These are phyloP conservation scores for Babylonia areolata DNA, from an alignment of 1,140 invertebrate species.

Conservation along the genomic window DNA sequence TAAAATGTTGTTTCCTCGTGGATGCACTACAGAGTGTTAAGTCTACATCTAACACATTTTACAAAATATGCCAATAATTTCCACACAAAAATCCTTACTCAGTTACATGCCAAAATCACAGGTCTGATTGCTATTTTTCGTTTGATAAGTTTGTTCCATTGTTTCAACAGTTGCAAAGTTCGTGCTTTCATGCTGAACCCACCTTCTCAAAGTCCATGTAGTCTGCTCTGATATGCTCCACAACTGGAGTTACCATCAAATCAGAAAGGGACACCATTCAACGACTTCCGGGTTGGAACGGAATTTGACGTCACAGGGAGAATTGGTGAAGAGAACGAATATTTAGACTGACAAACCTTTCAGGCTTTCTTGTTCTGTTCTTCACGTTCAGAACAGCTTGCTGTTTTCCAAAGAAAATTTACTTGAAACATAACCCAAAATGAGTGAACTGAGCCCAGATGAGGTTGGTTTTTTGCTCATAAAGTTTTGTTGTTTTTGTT, in stretches of 20 bases:
- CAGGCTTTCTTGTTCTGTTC: not conserved
- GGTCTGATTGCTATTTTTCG: no score
- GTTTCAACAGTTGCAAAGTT: not conserved
- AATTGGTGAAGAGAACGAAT: not conserved
- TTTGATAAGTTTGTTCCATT: no score
- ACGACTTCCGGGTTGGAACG: constrained; percentile 27
- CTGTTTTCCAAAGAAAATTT: not conserved
- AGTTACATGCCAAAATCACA: no score
- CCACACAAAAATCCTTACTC: no score
- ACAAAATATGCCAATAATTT: no score
- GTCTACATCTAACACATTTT: no score
- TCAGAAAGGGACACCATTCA: constrained; percentile 28
- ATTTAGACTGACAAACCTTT: not conserved
- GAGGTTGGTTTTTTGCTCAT: constrained; percentile 78
- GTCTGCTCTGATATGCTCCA: not conserved
- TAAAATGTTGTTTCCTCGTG: no score
- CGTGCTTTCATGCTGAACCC: not conserved
- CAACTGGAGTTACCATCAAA: constrained; percentile 24
- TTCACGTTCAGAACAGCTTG: not conserved
- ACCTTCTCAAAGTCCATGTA: constrained; percentile 5
- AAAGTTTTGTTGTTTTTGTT: no score
- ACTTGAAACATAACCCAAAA: constrained; percentile 58
- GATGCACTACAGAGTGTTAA: no score
- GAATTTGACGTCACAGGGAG: constrained; percentile 46
- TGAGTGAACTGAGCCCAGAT: constrained; percentile 86